These are phyloP conservation scores for Agraylea sexmaculata DNA, from an alignment of 1,140 invertebrate species.

Conservation along the genomic window DNA sequence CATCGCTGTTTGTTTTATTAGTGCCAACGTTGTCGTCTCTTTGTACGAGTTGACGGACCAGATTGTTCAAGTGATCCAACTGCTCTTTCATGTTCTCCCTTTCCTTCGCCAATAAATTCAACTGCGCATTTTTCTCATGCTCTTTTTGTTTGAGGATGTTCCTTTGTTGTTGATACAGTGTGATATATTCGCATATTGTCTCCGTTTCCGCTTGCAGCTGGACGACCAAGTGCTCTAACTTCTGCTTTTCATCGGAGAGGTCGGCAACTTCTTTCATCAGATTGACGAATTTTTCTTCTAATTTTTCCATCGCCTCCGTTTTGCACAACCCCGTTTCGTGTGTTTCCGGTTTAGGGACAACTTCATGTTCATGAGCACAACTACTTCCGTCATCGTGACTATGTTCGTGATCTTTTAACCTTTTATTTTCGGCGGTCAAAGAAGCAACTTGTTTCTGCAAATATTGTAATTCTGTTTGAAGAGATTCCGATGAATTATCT, in stretches of 20 bases:
- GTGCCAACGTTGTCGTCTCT: slow-evolving; percentile 26
- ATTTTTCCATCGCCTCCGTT: slow-evolving; percentile 55
- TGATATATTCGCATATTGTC: slow-evolving; percentile 91
- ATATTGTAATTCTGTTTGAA: slow-evolving; percentile 51
- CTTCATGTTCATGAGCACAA: no score
- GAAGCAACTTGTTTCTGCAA: slow-evolving; percentile 30
- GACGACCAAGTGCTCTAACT: slow-evolving; percentile 80
- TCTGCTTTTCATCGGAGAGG: slow-evolving; percentile 83
- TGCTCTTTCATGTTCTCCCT: slow-evolving; percentile 67
- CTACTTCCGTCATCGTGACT: no score
- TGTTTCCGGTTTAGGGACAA: not conserved
- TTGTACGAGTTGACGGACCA: slow-evolving; percentile 46
- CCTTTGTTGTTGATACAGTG: slow-evolving; percentile 86
- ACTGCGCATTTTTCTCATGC: slow-evolving; percentile 70
- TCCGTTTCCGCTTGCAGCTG: slow-evolving; percentile 91
- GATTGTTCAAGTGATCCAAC: slow-evolving; percentile 59
- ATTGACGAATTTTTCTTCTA: slow-evolving; percentile 74
- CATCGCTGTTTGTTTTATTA: slow-evolving; percentile 23
- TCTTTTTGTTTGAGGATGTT: slow-evolving; percentile 72
- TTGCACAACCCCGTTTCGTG: slow-evolving; percentile 2
- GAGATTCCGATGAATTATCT: slow-evolving; percentile 44
- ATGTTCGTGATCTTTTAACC: slow-evolving; percentile 21
- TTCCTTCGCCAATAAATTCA: slow-evolving; percentile 62
- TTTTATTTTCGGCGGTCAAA: slow-evolving; percentile 30
- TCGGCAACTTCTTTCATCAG: slow-evolving; percentile 84